These are phyloP conservation scores for Cyphotilapia sp. DNA, from an alignment of 2,113 vertebrate genomes.

Conservation along the genomic window DNA sequence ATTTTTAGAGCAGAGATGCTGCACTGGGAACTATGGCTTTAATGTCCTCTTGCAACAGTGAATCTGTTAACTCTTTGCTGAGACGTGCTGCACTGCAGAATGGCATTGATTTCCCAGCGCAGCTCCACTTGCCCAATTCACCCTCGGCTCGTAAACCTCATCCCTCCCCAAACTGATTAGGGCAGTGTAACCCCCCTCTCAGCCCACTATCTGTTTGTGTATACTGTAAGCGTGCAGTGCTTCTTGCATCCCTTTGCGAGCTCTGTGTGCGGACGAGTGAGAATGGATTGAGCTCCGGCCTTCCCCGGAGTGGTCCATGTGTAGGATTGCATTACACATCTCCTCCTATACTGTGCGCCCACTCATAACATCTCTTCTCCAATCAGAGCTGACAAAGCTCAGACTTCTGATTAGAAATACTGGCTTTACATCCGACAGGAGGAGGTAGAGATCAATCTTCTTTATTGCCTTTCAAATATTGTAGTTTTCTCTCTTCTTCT, in stretches of 20 bases:
- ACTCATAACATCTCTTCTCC: background rate
- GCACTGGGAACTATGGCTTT: constrained; percentile 62
- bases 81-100: constrained; percentile 39
- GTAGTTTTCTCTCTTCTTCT: background rate
- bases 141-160: constrained; percentile 27
- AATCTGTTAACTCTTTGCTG: constrained; percentile 54
- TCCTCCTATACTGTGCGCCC: constrained; percentile 27
- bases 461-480: background rate
- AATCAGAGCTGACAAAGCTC: background rate
- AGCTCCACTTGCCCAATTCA: background rate
- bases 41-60: constrained; percentile 58
- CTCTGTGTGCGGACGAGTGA: background rate
- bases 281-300: background rate
- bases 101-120: constrained; percentile 27
- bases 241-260: background rate
- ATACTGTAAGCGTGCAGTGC: background rate
- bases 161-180: background rate
- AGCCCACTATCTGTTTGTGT: background rate
- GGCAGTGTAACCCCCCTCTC: background rate
- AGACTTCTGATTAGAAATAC: background rate
- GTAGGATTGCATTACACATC: constrained; percentile 36
- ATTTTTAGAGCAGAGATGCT: constrained; percentile 73
- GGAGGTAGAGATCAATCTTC: background rate
- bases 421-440: background rate
- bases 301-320: constrained; percentile 17